Evolutionary conservation across 1,140 invertebrate genomes (phyloP), one percentile per base, ranked within the genome.

Genomic region (Sitobion miscanthi): DNA sequence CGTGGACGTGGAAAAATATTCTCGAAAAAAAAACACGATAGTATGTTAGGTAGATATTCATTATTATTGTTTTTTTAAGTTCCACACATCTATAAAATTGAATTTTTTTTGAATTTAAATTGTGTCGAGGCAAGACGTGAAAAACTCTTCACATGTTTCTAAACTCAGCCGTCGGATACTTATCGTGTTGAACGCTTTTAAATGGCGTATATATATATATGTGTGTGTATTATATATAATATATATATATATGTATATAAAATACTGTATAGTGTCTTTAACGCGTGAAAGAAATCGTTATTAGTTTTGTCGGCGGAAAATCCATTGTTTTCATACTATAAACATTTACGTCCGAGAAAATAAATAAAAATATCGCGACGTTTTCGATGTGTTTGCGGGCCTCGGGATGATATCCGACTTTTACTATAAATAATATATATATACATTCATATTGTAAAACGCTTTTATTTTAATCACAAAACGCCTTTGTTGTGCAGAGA

Each of bases 311-410:
- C 62, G 62, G n/a, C 62, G 14, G 62, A 77, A 77, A 77, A 77
- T 77, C 62, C n/a, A 77, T 77, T 77, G 62, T 77, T 77, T 77
- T n/a, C 62, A 77, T n/a, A 77, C 62, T 35, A 77, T 77, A 77
- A 77, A 77, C 62, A 77, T 77, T 77, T 77, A 77, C 62, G 62
- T n/a, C 14, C n/a, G 14, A 20, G 62, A 77, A 77, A 77, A 77
- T 77, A 77, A 77, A 77, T 77, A 77, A n/a, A 77, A 77, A 77
- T 77, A 77, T 77, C n/a, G 30, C 62, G 62, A n/a, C 30, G 62
- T n/a, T 77, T 77, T n/a, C 30, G 30, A 77, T n/a, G n/a, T 77
- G 62, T 77, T 77, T 77, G 30, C 30, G 62, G 30, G 62, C n/a
- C 62, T 77, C 30, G 0, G 14, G 62, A 35, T 77, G 62, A 77